These are phyloP conservation scores for Andricus quercusramuli DNA, from an alignment of 2,888 invertebrate species.

Conservation along the genomic window DNA sequence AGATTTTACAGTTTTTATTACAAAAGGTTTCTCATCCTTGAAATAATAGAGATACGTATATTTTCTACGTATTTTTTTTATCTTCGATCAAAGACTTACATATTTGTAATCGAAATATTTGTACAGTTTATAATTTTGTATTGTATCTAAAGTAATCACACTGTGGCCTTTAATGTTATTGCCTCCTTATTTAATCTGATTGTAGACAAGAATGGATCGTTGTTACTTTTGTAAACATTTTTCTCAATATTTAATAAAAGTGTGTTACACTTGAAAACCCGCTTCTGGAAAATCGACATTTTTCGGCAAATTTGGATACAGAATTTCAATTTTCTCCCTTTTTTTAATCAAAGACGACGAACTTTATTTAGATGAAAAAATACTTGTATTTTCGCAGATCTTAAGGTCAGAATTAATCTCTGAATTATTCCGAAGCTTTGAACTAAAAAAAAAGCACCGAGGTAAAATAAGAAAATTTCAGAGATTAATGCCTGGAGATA, in stretches of 20 bases:
- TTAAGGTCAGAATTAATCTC: not conserved
- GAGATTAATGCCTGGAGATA: not conserved
- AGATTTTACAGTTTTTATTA: not conserved
- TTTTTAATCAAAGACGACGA: not conserved
- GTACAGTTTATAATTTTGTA: not conserved
- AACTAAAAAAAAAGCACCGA: not conserved
- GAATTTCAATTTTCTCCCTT: not conserved
- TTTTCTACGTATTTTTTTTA: not conserved
- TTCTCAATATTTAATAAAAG: conserved; percentile 33
- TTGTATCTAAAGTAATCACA: not conserved
- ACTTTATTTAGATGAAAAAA: conserved; percentile 39
- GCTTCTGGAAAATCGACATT: not conserved
- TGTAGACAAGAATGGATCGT: not conserved
- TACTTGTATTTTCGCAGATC: not conserved
- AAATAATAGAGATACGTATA: not conserved
- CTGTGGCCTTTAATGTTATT: not conserved
- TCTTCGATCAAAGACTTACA: not conserved
- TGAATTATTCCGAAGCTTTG: not conserved
- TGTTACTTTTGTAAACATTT: conserved; percentile 4
- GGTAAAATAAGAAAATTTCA: not conserved
- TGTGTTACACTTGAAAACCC: not conserved
- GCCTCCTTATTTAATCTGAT: not conserved
- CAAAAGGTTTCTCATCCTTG: not conserved
- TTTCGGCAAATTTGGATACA: not conserved
- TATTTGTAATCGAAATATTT: not conserved